Evolutionary conservation across 2,113 vertebrate genomes (phyloP), one percentile per base, ranked within the genome.

Genomic region (Microtus ochrogaster): DNA sequence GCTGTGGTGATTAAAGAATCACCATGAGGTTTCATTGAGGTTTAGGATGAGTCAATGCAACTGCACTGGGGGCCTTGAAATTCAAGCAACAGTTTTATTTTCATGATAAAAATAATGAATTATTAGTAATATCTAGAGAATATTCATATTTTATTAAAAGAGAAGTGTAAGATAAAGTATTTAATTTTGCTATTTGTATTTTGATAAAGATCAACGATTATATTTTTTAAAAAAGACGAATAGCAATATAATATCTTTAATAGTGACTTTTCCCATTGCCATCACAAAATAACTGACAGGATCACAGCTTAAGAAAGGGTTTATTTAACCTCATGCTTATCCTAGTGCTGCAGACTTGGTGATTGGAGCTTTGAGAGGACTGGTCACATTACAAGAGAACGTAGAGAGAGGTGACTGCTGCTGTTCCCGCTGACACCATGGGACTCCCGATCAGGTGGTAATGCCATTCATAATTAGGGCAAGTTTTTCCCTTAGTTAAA

Each of bases 41-140:
- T 86, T 11, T 82, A 76, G 44, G 17, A 65, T 76, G 3, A 84
- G 28, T 84, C 30, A 95, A 3, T 84, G 68, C 41, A 70, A 30
- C 44, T 88, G 21, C 2, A 2, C 72, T 79, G 16, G 12, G 5
- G 16, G 26, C 2, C 44, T 94, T 95, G 58, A 91, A 41, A 58
- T 85, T 95, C 83, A 94, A 17, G 21, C 39, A 81, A 61, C 7
- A 36, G 6, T 52, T 90, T 68, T 55, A 61, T 61, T 93, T 96
- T 86, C 41, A 44, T 68, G 17, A 65, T 9, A 70, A 94, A 88
- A 92, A 14, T 66, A 63, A 84, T 55, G 11, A 58, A 58, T n/a
- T 91, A 47, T 24, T 26, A 61, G 63, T 17, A 83, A 63, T 30
- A 17, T 8, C 26, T 84, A 84, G 39, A 44, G 36, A 39, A n/a